A percentile compares a stretch with the other conserved stretches of the same genome.
These are phyloP conservation scores for Diplodus puntazzo DNA, from an alignment of 2,797 vertebrate genomes.

Conservation along the genomic window DNA sequence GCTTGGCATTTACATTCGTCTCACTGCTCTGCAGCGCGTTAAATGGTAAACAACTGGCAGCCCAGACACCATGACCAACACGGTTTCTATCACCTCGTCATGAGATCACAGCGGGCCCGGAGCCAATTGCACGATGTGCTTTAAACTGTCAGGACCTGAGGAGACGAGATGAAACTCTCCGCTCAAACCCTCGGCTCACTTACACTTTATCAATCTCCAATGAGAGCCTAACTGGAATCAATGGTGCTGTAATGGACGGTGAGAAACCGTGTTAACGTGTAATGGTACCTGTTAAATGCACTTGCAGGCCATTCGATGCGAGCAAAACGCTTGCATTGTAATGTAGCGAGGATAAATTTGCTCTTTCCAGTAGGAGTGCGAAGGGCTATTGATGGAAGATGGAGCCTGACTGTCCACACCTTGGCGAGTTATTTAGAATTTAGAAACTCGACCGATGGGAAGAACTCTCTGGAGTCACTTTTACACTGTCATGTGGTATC, in stretches of 20 bases:
- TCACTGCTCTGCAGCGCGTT: constrained; percentile 11
- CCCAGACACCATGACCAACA: constrained; percentile 60
- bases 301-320: constrained; percentile 50
- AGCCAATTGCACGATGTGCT: constrained; percentile 54
- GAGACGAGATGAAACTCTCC: constrained; percentile 50
- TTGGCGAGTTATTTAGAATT: constrained; percentile 15
- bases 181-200: constrained; percentile 49
- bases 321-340: constrained; percentile 29
- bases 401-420: not conserved
- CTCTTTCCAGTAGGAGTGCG: constrained; percentile 17
- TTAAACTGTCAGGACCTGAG: constrained; percentile 33
- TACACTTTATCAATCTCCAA: constrained; percentile 66
- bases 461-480: constrained; percentile 7
- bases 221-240: constrained; percentile 70
- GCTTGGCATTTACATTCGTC: constrained; percentile 41
- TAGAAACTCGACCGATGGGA: not conserved
- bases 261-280: constrained; percentile 68
- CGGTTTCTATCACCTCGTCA: constrained; percentile 69
- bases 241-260: constrained; percentile 69
- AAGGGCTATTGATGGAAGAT: constrained; percentile 2
- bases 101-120: constrained; percentile 62
- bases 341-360: constrained; percentile 34
- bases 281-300: constrained; percentile 75
- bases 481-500: constrained; percentile 24
- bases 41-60: constrained; percentile 65